phyloP scores from a whole-genome alignment of 2,888 invertebrate genomes.

The Myopa testacea region DNA sequence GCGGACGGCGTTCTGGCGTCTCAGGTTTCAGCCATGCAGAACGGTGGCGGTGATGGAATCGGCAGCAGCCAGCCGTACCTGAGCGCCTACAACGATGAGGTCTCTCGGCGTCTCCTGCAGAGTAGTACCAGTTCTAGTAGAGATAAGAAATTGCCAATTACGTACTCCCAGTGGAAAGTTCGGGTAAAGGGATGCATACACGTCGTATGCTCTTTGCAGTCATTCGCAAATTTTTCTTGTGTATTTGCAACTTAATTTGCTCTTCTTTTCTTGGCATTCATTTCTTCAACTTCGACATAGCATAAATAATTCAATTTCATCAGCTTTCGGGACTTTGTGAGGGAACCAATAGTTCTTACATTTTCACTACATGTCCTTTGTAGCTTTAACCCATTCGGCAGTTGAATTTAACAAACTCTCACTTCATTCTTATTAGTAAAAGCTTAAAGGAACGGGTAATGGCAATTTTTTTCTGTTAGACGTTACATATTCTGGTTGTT shows the following conservation, averaged over 20 bases:
- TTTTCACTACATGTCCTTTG: too few species aligned
- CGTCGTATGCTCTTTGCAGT: background rate
- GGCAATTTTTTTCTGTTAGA: too few species aligned
- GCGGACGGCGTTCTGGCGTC: conserved; percentile 59
- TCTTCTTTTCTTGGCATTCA: conserved; percentile 36
- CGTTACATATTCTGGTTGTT: too few species aligned
- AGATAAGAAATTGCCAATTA: conserved; percentile 71
- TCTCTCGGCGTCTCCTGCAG: conserved; percentile 70
- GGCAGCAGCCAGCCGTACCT: conserved; percentile 46
- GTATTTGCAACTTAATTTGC: conserved; percentile 24
- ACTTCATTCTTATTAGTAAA: too few species aligned
- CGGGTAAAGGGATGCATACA: conserved; percentile 69
- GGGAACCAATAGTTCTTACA: too few species aligned
- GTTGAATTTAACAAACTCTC: too few species aligned
- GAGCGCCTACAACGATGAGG: conserved; percentile 66
- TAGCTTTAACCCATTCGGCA: too few species aligned
- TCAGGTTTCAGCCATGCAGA: conserved; percentile 58
- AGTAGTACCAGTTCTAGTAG: conserved; percentile 66
- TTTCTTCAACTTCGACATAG: conserved; percentile 22
- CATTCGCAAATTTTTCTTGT: conserved; percentile 45
- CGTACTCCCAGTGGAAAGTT: conserved; percentile 74
- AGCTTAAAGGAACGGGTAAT: too few species aligned
- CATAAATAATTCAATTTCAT: too few species aligned
- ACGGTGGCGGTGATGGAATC: conserved; percentile 51
- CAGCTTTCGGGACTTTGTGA: too few species aligned